Percentiles rank a stretch among this genome's conserved stretches.
Evolutionary conservation across 1,140 invertebrate species (phyloP).

Genomic region (Plectrocnemia conspersa): DNA sequence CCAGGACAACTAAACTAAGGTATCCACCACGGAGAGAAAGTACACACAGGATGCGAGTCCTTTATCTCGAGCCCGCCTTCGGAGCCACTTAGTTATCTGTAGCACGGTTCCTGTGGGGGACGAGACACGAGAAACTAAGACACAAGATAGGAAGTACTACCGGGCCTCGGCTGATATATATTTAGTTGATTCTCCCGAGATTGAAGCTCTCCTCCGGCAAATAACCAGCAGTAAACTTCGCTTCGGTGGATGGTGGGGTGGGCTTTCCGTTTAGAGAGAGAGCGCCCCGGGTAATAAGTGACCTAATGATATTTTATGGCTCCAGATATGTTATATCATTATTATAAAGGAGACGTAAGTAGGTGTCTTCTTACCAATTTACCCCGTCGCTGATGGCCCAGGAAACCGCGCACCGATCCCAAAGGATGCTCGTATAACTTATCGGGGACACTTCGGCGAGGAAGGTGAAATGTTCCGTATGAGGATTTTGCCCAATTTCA

Average conservation of each 20-base stretch:
- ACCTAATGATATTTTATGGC: slow-evolving; percentile 36
- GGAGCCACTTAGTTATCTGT: slow-evolving; percentile 32
- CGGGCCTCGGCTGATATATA: slow-evolving; percentile 28
- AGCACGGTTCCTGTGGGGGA: slow-evolving; percentile 31
- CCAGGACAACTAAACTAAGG: no score
- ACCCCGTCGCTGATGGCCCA: background rate
- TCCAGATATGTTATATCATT: slow-evolving; percentile 34
- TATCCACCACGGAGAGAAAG: no score
- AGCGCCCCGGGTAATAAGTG: slow-evolving; percentile 32
- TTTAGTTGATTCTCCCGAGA: slow-evolving; percentile 34
- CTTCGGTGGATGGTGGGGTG: slow-evolving; percentile 16
- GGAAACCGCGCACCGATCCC: background rate
- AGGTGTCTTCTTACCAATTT: slow-evolving; percentile 36
- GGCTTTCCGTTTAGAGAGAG: slow-evolving; percentile 28
- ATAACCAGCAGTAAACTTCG: slow-evolving; percentile 30
- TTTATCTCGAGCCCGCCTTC: slow-evolving; percentile 33
- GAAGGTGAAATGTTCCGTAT: background rate
- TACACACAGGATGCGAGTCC: slow-evolving; percentile 30
- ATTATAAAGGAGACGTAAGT: slow-evolving; percentile 33
- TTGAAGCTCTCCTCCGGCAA: slow-evolving; percentile 25
- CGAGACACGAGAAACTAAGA: slow-evolving; percentile 23
- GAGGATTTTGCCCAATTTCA: background rate
- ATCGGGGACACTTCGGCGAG: background rate
- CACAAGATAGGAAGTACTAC: slow-evolving; percentile 33
- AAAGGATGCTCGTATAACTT: background rate